Evolutionary conservation across 1,140 invertebrate species (phyloP).

Genomic region (Eueides isabella): DNA sequence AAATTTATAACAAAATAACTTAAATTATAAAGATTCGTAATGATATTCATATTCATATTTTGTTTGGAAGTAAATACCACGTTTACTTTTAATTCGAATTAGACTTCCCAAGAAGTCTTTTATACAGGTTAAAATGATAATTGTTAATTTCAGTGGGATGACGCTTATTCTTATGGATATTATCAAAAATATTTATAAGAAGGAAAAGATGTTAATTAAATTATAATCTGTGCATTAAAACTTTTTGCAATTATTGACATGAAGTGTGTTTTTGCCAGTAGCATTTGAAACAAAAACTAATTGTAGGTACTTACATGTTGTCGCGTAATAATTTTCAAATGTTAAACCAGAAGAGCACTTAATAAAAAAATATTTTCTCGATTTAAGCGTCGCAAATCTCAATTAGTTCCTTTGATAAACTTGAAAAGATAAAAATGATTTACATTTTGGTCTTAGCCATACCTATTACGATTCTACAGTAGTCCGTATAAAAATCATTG

Average conservation of each 20-base stretch:
- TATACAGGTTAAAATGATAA: no score
- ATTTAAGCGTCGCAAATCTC: slow-evolving; percentile 2
- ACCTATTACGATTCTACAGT: neutral
- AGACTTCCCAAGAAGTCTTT: no score
- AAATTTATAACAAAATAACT: no score
- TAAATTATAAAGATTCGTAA: no score
- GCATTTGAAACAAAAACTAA: neutral
- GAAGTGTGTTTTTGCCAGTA: neutral
- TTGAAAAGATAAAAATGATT: slow-evolving; percentile 12
- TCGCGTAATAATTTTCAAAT: neutral
- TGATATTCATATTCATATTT: no score
- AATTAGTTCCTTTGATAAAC: slow-evolving; percentile 13
- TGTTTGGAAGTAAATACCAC: no score
- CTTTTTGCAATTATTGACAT: neutral
- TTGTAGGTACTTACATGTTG: neutral
- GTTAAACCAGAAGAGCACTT: neutral
- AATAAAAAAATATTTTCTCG: slow-evolving; percentile 5
- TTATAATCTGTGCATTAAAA: neutral
- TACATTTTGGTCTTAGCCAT: slow-evolving; percentile 2
- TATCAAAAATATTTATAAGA: no score
- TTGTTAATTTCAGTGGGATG: no score
- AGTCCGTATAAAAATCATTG: neutral
- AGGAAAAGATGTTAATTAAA: neutral
- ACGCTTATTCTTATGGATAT: no score
- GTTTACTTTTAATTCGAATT: no score